Base-by-base conservation (phyloP, 2,797 vertebrate genomes). In the Myoxocephalus aenaeus region DNA sequence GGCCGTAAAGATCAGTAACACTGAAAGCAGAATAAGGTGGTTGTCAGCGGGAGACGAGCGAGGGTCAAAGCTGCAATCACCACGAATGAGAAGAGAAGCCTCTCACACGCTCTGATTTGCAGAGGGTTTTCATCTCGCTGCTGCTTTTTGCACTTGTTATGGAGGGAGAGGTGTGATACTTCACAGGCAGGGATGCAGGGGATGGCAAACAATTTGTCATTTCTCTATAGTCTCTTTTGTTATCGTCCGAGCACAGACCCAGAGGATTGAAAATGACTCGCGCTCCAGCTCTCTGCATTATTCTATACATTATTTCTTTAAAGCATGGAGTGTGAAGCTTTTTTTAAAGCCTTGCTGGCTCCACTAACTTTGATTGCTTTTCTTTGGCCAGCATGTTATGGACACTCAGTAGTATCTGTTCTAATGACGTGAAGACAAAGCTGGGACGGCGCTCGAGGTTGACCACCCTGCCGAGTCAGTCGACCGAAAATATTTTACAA, bases 311-410 rank as follows among this genome's bases (percentile, higher is more conserved):
- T 61, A 68, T 84, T 79, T 81, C 85, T 87, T 83, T 70, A 77
- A 80, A 65, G 70, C 78, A 36, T 40, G 32, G 80, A 77, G 83
- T 85, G 71, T 82, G 70, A 85, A 66, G 72, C 77, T 81, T 86
- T 83, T 83, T 71, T 70, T 82, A 88, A 83, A 34, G 89, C 54
- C 65, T 74, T 90, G 86, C 81, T 87, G 86, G 89, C 86, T 82
- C 75, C 82, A 86, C 85, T 91, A 89, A 81, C 87, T 93, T 88
- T 94, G 91, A 94, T 95, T 92, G 89, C 81, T 92, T 92, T 92
- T 87, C 84, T 90, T 86, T 86, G 78, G 53, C 81, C 79, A 74
- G 84, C 85, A 27, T 77, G 83, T 90, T 90, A 88, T 76, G 87
- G 58, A 66, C 73, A 64, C 66, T 87, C 83, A 81, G 67, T 86